Conservation (phyloP, 2,797 vertebrate genomes). For the Squalus acanthias region DNA sequence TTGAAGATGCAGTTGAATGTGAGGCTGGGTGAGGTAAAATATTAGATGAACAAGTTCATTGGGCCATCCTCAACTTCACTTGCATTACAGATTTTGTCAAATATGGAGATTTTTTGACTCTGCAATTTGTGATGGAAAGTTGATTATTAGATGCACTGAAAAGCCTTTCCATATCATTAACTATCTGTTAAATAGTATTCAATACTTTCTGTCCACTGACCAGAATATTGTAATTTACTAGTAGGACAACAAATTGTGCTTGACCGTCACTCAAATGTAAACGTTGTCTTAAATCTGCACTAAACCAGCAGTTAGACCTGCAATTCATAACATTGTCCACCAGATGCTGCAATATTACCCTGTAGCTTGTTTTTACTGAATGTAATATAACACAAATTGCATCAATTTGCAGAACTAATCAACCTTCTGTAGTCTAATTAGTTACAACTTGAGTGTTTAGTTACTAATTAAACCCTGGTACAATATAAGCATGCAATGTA, state of each 20-base stretch:
- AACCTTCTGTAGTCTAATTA: neutral
- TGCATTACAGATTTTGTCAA: too few relatives aligned
- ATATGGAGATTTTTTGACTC: too few relatives aligned
- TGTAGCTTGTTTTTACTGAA: neutral
- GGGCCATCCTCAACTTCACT: too few relatives aligned
- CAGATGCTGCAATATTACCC: conserved; percentile 16
- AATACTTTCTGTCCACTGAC: neutral
- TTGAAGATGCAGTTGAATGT: neutral
- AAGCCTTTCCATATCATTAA: neutral
- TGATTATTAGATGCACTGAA: too few relatives aligned
- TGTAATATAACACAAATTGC: too few relatives aligned
- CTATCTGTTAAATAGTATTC: neutral
- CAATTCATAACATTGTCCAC: conserved; percentile 6
- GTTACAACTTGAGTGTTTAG: neutral
- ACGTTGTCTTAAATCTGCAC: neutral
- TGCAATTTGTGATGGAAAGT: too few relatives aligned
- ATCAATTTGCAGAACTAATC: neutral
- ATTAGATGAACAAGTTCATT: too few relatives aligned
- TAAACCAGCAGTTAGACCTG: neutral
- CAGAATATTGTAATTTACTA: neutral
- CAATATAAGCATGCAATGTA: neutral
- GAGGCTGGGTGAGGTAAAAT: neutral
- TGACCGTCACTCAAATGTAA: neutral
- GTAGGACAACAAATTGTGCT: neutral
- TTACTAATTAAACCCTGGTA: neutral